phyloP scores from a whole-genome alignment of 2,888 invertebrate genomes.

The Perizoma affinitatum region DNA sequence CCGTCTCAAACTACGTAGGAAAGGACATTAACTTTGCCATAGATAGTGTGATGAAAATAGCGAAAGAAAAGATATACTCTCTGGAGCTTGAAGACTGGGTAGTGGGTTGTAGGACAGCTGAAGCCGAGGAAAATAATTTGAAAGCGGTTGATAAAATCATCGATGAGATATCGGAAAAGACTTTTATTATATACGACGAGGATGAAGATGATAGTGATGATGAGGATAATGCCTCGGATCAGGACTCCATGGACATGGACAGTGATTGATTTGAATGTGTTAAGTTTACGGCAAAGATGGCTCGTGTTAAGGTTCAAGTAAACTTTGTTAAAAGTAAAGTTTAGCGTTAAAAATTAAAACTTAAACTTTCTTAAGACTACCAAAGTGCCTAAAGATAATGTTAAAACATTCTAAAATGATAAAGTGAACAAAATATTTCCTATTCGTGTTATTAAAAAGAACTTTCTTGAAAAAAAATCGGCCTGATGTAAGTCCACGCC shows the following conservation, averaged over 20 bases:
- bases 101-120: slow-evolving; percentile 37
- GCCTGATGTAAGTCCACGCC: no score
- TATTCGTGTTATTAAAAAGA: slow-evolving; percentile 4
- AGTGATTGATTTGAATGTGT: slow-evolving; percentile 38
- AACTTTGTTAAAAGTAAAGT: slow-evolving; percentile 14
- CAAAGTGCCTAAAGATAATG: slow-evolving; percentile 34
- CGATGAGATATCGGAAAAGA: slow-evolving; percentile 47
- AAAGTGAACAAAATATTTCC: not conserved
- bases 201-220: slow-evolving; percentile 43
- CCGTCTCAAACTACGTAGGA: slow-evolving; percentile 43
- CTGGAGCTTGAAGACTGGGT: slow-evolving; percentile 44
- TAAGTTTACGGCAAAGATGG: slow-evolving; percentile 10
- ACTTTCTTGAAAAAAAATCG: no score
- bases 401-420: slow-evolving; percentile 19
- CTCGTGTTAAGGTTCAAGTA: no score
- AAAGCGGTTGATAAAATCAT: slow-evolving; percentile 46
- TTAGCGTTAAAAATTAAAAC: slow-evolving; percentile 7
- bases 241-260: slow-evolving; percentile 47
- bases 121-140: slow-evolving; percentile 47
- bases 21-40: slow-evolving; percentile 39
- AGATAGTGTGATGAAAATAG: slow-evolving; percentile 47
- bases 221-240: slow-evolving; percentile 43
- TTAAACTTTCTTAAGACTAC: slow-evolving; percentile 26
- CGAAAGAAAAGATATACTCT: slow-evolving; percentile 44
- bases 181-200: slow-evolving; percentile 41